Base-by-base conservation (phyloP, 2,797 vertebrate species). In the Muraenolepis orangiensis region DNA sequence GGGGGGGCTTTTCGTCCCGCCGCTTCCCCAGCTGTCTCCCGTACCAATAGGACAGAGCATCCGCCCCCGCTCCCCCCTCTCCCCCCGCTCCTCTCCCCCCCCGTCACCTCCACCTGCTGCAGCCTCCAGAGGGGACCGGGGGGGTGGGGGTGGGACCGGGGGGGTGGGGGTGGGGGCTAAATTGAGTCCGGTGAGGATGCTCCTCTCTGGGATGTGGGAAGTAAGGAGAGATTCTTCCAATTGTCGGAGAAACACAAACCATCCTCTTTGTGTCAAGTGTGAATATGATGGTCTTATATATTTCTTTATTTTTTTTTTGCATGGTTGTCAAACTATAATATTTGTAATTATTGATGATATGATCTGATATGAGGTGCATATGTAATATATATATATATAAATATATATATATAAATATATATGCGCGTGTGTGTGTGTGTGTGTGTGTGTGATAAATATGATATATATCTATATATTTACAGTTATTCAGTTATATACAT, bases 101-200 rank as follows among this genome's bases (percentile, higher is more conserved):
- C 91, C 70, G 84, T 89, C 89, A 90, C 87, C 87, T 90, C 87
- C 91, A 92, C 91, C 90, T 92, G 92, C 86, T 91, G 77, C 80
- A 74, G 66, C 80, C 89, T 91, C 82, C 79, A 87, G 85, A 89
- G 87, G 88, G 84, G 84, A 80, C 57, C 74, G 0, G 73, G 69
- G n/a, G n/a, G n/a, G n/a, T n/a, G n/a, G n/a, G n/a, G 85, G 88
- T 87, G 88, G 84, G 84, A 80, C 57, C 74, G 0, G 73, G 69
- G n/a, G n/a, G 85, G 88, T 87, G 88, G 84, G 84, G 79, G 46
- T 73, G 0, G 73, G 69, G 26, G 72, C 76, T 90, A 91, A 88
- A 90, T 90, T 89, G 90, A 92, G 85, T 79, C 31, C 69, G 69
- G 81, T 61, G 72, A 85, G 80, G 81, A 88, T 86, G 83, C 83